Evolutionary conservation across 2,888 invertebrate genomes (phyloP).

Genomic region (Hetaerina titia): DNA sequence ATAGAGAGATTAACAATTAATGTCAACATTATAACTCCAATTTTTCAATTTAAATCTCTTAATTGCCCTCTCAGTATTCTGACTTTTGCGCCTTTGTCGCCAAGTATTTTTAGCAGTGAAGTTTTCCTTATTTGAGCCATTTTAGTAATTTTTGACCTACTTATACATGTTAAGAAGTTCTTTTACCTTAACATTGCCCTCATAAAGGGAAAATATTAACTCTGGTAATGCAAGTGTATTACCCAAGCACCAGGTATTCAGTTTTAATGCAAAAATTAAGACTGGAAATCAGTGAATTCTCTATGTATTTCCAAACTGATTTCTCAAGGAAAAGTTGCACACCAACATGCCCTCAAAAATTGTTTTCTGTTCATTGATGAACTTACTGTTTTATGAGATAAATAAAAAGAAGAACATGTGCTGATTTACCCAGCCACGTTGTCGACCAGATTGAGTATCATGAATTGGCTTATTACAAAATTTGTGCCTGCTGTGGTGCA

Average conservation of each 20-base stretch:
- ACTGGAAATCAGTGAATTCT: not conserved
- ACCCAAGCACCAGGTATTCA: not conserved
- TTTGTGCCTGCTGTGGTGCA: not conserved
- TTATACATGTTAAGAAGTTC: not conserved
- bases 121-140: no score
- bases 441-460: no score
- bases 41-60: no score
- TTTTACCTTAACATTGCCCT: not conserved
- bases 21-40: no score
- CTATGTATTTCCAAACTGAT: not conserved
- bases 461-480: no score
- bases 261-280: not conserved
- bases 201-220: not conserved
- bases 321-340: not conserved
- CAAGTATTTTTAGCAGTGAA: no score
- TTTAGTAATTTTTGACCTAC: not conserved
- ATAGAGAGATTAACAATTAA: no score
- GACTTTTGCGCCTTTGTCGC: no score
- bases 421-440: no score
- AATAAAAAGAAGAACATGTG: no score
- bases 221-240: not conserved
- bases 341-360: not conserved
- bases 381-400: not conserved
- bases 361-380: not conserved
- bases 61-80: no score